Conservation (phyloP, 2,797 vertebrate species). For the Vipera ursinii region DNA sequence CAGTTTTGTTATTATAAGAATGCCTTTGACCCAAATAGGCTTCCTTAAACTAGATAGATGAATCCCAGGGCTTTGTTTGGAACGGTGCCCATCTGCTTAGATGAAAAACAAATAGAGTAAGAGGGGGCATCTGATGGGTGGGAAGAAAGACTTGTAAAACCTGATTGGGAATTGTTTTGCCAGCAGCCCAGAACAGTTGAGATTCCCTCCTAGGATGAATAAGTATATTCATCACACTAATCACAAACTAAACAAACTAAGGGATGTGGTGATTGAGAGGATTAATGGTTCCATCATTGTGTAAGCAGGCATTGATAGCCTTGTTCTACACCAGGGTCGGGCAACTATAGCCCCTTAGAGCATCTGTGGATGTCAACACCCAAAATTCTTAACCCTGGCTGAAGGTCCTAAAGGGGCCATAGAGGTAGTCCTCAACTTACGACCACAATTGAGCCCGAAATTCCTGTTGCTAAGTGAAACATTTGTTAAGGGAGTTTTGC, state of each 20-base stretch:
- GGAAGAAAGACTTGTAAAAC: not conserved
- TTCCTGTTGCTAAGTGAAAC: not conserved
- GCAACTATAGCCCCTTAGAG: not conserved
- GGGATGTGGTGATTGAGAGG: not conserved
- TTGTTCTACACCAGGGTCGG: not conserved
- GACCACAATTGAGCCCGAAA: not conserved
- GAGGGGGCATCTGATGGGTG: not conserved
- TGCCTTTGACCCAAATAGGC: not conserved
- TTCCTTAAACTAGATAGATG: not conserved
- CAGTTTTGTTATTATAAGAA: not conserved
- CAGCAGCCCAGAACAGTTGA: not conserved
- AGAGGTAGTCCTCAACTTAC: not conserved
- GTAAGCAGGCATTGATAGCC: not conserved
- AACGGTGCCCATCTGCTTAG: not conserved
- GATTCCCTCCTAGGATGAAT: not conserved
- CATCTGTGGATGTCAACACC: not conserved
- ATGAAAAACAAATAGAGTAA: not conserved
- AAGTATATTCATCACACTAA: not conserved
- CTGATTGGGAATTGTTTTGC: not conserved
- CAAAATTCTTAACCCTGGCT: not conserved
- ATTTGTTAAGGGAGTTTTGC: not conserved
- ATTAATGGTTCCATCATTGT: not conserved
- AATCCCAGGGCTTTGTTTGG: not conserved
- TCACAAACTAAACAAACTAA: not conserved
- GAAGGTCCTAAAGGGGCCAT: not conserved